A percentile compares a stretch with the other conserved stretches of the same genome.
phyloP scores from a whole-genome alignment of 1,140 invertebrate genomes.

The Leucophenga varia region DNA sequence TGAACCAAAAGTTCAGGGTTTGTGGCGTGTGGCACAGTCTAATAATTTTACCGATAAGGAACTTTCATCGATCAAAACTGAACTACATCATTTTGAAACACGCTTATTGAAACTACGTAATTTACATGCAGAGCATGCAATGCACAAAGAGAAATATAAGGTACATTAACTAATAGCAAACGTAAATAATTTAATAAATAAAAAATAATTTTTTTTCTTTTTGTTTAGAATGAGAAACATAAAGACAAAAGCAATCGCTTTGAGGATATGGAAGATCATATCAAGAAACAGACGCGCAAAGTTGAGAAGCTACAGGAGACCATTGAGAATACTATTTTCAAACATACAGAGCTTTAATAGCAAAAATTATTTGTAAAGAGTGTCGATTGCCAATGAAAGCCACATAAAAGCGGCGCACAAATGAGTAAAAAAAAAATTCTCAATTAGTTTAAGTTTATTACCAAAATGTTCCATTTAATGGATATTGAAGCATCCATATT shows the following conservation, averaged over 20 bases:
- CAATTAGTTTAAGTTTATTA: too few species aligned
- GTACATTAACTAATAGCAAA: conserved; percentile 39
- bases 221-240: conserved; percentile 60
- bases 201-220: conserved; percentile 2
- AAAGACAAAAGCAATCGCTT: conserved; percentile 65
- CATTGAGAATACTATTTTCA: conserved; percentile 76
- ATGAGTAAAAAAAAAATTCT: too few species aligned
- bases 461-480: too few species aligned
- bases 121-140: conserved; percentile 73
- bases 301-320: conserved; percentile 85
- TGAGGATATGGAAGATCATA: conserved; percentile 68
- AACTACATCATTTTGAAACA: conserved; percentile 85
- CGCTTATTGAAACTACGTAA: conserved; percentile 80
- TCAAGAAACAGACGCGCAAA: conserved; percentile 79
- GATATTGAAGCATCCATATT: too few species aligned
- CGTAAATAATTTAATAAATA: neutral
- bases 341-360: conserved; percentile 75
- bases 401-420: too few species aligned
- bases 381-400: too few species aligned
- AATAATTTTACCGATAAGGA: conserved; percentile 80
- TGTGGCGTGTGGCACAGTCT: conserved; percentile 81
- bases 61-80: conserved; percentile 80
- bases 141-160: conserved; percentile 66
- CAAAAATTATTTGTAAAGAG: too few species aligned
- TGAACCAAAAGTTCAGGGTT: conserved; percentile 82